Percentiles rank a stretch among this genome's conserved stretches.
phyloP scores from a whole-genome alignment of 2,888 invertebrate genomes.

The Pantelozetes paolii region DNA sequence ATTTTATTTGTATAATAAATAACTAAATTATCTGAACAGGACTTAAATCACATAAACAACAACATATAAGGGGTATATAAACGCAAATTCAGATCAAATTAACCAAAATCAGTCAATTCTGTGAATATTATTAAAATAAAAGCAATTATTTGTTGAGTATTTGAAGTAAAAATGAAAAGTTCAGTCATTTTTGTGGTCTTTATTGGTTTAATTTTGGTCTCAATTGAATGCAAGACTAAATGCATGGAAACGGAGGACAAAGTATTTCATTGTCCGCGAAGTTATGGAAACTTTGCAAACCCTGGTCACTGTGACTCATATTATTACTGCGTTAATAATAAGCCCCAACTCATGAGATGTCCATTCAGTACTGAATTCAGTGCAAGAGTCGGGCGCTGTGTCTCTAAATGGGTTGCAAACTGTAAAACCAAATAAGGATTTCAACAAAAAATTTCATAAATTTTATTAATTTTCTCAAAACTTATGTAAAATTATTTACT shows the following conservation, averaged over 20 bases:
- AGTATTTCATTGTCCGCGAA: neutral
- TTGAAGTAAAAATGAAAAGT: neutral
- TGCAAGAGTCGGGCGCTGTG: neutral
- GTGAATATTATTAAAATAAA: neutral
- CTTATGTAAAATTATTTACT: neutral
- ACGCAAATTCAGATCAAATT: neutral
- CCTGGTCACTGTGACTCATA: constrained; percentile 6
- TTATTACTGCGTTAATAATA: neutral
- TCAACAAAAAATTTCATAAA: too few species aligned
- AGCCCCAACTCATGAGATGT: neutral
- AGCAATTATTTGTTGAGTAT: neutral
- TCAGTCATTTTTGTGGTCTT: neutral
- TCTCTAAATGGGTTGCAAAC: constrained; percentile 14
- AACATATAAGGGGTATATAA: neutral
- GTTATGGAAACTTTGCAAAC: constrained; percentile 1
- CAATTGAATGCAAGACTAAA: neutral
- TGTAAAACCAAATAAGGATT: neutral
- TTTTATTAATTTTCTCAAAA: too few species aligned
- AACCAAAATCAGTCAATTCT: neutral
- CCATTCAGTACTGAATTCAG: neutral
- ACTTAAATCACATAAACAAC: neutral
- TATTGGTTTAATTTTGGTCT: neutral
- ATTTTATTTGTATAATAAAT: constrained; percentile 10
- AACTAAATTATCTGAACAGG: neutral
- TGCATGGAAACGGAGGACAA: neutral